These are phyloP conservation scores for Phoebastria nigripes DNA, from an alignment of 2,797 vertebrate species.

Conservation along the genomic window DNA sequence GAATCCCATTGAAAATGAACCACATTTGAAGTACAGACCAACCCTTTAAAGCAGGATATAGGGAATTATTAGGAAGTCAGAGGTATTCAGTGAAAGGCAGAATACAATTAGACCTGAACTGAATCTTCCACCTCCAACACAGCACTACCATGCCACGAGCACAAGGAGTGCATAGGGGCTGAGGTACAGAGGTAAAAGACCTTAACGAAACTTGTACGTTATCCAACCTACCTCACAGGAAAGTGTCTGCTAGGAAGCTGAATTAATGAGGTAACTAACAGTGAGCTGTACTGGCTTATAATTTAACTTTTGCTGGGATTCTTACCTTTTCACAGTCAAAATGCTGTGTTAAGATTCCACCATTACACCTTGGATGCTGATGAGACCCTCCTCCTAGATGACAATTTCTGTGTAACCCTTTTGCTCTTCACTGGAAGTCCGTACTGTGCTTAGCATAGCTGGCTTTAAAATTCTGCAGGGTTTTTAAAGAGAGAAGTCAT, in stretches of 20 bases:
- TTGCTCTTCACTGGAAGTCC: neutral
- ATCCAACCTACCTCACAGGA: neutral
- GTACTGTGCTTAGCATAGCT: neutral
- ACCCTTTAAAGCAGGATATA: neutral
- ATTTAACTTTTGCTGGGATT: neutral
- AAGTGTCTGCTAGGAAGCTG: neutral
- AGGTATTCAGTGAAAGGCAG: neutral
- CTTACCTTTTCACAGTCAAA: neutral
- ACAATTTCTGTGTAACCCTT: neutral
- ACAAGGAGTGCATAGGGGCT: neutral
- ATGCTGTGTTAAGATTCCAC: neutral
- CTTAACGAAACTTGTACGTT: neutral
- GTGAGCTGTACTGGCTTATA: neutral
- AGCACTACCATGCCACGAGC: neutral
- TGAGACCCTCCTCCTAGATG: neutral
- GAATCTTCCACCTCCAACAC: neutral
- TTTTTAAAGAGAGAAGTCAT: neutral
- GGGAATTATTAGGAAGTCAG: neutral
- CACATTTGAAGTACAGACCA: neutral
- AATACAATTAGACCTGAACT: neutral
- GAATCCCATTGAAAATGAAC: neutral
- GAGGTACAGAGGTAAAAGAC: neutral
- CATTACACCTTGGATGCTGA: fast-evolving
- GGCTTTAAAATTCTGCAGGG: neutral
- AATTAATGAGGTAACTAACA: neutral